Conservation (phyloP, 2,888 invertebrate species). For the Ligdia adustata region DNA sequence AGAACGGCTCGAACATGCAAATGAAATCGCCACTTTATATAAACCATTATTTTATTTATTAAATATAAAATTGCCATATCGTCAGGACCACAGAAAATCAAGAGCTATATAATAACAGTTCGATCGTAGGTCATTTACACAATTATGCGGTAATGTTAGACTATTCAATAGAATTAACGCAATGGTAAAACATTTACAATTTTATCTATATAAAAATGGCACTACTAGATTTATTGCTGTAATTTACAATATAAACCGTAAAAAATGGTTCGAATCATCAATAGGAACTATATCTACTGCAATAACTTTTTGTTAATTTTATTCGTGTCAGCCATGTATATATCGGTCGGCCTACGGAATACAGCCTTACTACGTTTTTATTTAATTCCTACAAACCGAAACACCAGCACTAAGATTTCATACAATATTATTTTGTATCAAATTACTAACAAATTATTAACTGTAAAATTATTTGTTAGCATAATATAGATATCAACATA, state of each 20-base stretch:
- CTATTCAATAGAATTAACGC: constrained; percentile 77
- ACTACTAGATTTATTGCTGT: constrained; percentile 43
- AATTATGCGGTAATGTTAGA: constrained; percentile 61
- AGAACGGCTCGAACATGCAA: constrained; percentile 15
- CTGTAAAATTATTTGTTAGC: too few relatives aligned
- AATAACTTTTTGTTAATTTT: too few relatives aligned
- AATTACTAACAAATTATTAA: too few relatives aligned
- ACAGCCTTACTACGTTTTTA: too few relatives aligned
- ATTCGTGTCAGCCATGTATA: too few relatives aligned
- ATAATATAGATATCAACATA: too few relatives aligned
- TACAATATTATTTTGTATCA: too few relatives aligned
- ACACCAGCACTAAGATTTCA: too few relatives aligned
- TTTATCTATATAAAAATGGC: constrained; percentile 56
- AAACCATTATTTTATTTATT: constrained; percentile 72
- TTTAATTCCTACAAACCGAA: too few relatives aligned
- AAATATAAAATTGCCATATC: constrained; percentile 76
- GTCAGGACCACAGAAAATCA: constrained; percentile 65
- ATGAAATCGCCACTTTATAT: constrained; percentile 46
- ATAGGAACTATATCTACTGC: constrained; percentile 18
- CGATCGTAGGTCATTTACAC: constrained; percentile 51
- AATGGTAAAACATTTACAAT: constrained; percentile 69
- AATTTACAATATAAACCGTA: constrained; percentile 28
- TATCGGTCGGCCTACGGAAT: too few relatives aligned
- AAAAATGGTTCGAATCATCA: constrained; percentile 6
- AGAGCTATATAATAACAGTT: constrained; percentile 70